Conservation (phyloP, 2,888 invertebrate species). For the Epistrophe grossulariae region DNA sequence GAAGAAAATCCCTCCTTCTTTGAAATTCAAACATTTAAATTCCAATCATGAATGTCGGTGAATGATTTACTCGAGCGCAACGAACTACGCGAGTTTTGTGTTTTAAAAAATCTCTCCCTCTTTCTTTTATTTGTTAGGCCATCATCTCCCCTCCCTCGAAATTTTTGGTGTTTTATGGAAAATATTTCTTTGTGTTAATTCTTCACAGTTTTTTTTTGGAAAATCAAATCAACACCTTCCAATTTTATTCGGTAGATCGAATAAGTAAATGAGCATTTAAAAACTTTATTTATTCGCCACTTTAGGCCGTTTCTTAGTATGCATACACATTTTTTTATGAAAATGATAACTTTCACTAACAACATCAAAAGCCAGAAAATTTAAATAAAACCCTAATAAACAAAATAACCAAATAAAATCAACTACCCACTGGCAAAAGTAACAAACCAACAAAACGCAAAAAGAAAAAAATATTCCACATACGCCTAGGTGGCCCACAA, state of each 20-base stretch:
- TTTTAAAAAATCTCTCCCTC: conserved; percentile 27
- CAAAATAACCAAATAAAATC: no score
- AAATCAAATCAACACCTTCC: not conserved
- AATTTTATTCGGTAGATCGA: not conserved
- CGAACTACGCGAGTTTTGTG: not conserved
- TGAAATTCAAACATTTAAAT: conserved; percentile 71
- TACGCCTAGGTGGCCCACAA: conserved; percentile 63
- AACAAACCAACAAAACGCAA: not conserved
- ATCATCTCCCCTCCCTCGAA: not conserved
- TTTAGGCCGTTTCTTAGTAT: not conserved
- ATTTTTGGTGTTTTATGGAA: not conserved
- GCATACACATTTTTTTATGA: conserved; percentile 15
- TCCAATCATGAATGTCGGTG: conserved; percentile 73
- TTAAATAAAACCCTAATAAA: conserved; percentile 11
- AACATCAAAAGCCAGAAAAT: conserved; percentile 25
- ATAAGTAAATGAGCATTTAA: conserved; percentile 6
- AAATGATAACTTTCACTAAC: conserved; percentile 38
- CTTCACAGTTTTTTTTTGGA: not conserved
- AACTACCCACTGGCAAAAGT: not conserved
- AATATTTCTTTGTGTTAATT: conserved; percentile 19
- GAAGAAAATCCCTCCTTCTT: conserved; percentile 34
- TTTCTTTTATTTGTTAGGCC: not conserved
- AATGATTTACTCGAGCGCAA: conserved; percentile 62
- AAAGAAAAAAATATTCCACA: conserved; percentile 44
- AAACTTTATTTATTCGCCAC: not conserved